Conservation (phyloP, 2,113 vertebrate species). For the Hemiprocne comata region DNA sequence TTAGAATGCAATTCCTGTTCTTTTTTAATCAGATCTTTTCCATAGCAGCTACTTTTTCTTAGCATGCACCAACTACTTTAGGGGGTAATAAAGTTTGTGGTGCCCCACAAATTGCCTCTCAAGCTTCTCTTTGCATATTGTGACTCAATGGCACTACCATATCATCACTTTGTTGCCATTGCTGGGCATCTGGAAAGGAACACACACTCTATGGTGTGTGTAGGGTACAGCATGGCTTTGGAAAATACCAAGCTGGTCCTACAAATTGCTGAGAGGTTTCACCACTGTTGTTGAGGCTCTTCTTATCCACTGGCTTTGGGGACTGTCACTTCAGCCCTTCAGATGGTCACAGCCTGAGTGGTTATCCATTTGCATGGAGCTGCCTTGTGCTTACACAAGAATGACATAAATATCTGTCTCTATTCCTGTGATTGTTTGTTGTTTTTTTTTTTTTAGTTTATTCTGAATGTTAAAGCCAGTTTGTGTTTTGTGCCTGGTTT, state of each 20-base stretch:
- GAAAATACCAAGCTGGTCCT: neutral
- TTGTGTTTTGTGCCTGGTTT: neutral
- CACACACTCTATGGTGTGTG: fast-evolving
- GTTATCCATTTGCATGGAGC: neutral
- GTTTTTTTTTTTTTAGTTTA: neutral
- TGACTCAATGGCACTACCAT: neutral
- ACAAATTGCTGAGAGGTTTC: neutral
- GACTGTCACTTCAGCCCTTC: neutral
- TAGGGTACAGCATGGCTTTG: fast-evolving
- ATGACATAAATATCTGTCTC: neutral
- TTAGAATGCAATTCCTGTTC: neutral
- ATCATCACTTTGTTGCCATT: fast-evolving
- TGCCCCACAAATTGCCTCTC: neutral
- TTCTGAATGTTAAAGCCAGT: constrained; percentile 3
- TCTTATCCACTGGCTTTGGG: neutral
- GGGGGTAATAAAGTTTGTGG: neutral
- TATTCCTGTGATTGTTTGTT: neutral
- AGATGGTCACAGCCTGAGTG: neutral
- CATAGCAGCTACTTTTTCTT: neutral
- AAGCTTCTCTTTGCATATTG: neutral
- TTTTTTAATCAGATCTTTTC: neutral
- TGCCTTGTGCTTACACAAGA: neutral
- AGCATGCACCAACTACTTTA: neutral
- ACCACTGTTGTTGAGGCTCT: neutral
- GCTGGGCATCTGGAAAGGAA: neutral